phyloP scores from a whole-genome alignment of 2,888 invertebrate species.

The Hemaris fuciformis region DNA sequence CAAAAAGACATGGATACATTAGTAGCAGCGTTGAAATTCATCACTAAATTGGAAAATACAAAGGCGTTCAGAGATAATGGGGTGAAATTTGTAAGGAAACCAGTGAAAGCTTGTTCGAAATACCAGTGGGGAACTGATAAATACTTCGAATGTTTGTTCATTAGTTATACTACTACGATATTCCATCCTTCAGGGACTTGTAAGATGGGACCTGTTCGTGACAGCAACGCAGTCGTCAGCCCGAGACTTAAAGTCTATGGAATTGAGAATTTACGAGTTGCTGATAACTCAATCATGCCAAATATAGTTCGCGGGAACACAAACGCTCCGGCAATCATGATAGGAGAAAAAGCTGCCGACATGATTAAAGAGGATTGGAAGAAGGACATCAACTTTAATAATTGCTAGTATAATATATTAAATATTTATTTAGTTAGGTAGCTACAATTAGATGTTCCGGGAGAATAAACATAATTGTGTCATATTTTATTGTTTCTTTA shows the following conservation, averaged over 20 bases:
- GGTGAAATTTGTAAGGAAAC: conserved; percentile 75
- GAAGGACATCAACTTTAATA: not conserved
- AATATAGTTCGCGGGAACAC: conserved; percentile 89
- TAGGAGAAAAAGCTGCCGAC: conserved; percentile 83
- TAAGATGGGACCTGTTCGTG: conserved; percentile 60
- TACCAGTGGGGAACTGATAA: conserved; percentile 80
- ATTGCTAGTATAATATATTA: not conserved
- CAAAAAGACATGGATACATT: conserved; percentile 82
- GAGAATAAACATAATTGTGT: not conserved
- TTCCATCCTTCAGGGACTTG: conserved; percentile 72
- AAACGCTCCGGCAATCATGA: conserved; percentile 92
- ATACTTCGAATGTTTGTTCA: conserved; percentile 85
- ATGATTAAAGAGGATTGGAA: conserved; percentile 65
- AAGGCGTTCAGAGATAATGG: conserved; percentile 78
- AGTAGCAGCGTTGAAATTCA: conserved; percentile 82
- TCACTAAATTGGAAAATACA: conserved; percentile 79
- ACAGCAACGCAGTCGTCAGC: conserved; percentile 65
- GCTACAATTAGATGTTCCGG: too few relatives aligned
- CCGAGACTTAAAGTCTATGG: conserved; percentile 58
- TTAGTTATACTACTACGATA: conserved; percentile 81
- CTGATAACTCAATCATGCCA: conserved; percentile 92
- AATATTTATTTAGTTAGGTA: not conserved
- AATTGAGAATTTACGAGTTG: conserved; percentile 81
- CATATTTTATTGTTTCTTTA: not conserved
- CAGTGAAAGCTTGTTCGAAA: conserved; percentile 79